A percentile compares a stretch with the other conserved stretches of the same genome.
These are phyloP conservation scores for Mormyrus proboscirostris DNA, from an alignment of 2,797 vertebrate species.

Conservation along the genomic window DNA sequence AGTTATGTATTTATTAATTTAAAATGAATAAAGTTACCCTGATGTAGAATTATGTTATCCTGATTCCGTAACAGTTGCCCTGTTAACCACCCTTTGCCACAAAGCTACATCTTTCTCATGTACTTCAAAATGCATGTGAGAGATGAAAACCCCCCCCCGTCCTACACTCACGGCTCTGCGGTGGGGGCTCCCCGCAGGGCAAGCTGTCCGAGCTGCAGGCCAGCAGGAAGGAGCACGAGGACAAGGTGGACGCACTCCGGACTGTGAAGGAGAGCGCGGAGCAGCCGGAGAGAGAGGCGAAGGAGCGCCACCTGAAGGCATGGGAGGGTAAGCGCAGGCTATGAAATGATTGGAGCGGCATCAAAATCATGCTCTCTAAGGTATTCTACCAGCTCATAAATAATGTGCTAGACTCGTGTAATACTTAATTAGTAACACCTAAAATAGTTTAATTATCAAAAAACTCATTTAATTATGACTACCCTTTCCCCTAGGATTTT, in stretches of 20 bases:
- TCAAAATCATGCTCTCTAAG: neutral
- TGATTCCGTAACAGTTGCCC: neutral
- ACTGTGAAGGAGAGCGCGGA: conserved; percentile 73
- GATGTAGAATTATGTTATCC: neutral
- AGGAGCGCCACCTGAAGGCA: conserved; percentile 73
- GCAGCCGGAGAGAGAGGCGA: conserved; percentile 79
- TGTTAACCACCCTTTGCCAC: neutral
- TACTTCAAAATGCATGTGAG: neutral
- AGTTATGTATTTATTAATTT: neutral
- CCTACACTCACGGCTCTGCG: neutral
- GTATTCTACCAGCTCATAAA: neutral
- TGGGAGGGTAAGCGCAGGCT: conserved; percentile 72
- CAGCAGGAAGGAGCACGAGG: conserved; percentile 64
- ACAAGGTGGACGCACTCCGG: conserved; percentile 66
- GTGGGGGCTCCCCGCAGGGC: conserved; percentile 44
- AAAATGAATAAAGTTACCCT: neutral
- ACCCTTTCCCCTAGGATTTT: neutral
- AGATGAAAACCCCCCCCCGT: neutral
- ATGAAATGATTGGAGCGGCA: neutral
- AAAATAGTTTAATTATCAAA: neutral
- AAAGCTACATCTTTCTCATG: neutral
- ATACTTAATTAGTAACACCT: neutral
- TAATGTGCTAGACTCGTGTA: neutral
- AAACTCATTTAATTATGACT: conserved; percentile 1
- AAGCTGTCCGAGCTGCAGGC: conserved; percentile 64